phyloP scores from a whole-genome alignment of 2,113 vertebrate species.

The Hippocampus abdominalis region DNA sequence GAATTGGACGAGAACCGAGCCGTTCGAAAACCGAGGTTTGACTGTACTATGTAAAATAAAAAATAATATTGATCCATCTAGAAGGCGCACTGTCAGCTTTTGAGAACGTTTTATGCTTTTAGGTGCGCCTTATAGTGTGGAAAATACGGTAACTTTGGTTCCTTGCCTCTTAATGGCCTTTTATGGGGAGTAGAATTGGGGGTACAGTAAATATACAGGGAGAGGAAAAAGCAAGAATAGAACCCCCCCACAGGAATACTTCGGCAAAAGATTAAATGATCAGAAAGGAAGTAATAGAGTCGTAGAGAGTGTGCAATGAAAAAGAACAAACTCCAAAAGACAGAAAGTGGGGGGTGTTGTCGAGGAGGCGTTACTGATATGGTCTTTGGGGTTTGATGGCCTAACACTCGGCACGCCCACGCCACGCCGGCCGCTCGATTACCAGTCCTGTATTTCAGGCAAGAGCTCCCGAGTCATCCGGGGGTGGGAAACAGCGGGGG shows the following conservation, averaged over 20 bases:
- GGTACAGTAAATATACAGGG: neutral
- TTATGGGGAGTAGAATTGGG: neutral
- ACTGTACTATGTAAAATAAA: too few relatives aligned
- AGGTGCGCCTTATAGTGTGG: too few relatives aligned
- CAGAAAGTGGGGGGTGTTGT: neutral
- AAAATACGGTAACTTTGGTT: neutral
- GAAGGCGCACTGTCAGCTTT: too few relatives aligned
- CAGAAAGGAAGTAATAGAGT: neutral
- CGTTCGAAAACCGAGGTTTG: too few relatives aligned
- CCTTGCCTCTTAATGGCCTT: neutral
- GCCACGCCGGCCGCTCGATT: conserved; percentile 23
- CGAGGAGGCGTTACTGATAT: conserved; percentile 6
- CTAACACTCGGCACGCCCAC: conserved; percentile 35
- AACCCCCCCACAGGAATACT: neutral
- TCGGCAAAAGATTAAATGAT: neutral
- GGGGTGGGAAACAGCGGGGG: conserved; percentile 18
- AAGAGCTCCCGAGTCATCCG: conserved; percentile 13
- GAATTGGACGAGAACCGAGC: too few relatives aligned
- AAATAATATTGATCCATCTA: too few relatives aligned
- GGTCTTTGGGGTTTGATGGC: conserved; percentile 45
- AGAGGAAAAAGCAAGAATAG: neutral
- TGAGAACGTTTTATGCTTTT: too few relatives aligned
- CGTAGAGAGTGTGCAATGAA: neutral
- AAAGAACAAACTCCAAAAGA: neutral
- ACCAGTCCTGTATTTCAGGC: conserved; percentile 39